phyloP scores from a whole-genome alignment of 2,113 vertebrate species.

The Cettia cetti region DNA sequence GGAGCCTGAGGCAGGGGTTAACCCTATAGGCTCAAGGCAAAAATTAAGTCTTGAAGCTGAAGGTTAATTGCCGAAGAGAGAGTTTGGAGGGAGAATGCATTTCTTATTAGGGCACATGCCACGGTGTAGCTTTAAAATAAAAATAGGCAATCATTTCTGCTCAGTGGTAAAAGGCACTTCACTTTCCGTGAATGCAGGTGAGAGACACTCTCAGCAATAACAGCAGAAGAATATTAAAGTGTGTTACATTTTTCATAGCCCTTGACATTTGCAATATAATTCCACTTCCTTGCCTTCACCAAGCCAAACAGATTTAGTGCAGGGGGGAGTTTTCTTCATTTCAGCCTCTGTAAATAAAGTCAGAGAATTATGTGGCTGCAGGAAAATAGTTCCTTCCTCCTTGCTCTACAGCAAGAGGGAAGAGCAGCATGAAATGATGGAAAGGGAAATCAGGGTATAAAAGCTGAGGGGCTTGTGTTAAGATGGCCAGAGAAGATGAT shows the following conservation, averaged over 20 bases:
- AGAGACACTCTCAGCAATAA: constrained; percentile 30
- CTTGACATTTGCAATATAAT: constrained; percentile 51
- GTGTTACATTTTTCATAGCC: constrained; percentile 61
- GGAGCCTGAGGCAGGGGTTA: background rate
- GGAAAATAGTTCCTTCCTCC: background rate
- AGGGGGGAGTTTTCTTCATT: constrained; percentile 1
- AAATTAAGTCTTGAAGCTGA: background rate
- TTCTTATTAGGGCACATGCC: background rate
- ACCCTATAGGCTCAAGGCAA: background rate
- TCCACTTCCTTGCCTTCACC: constrained; percentile 37
- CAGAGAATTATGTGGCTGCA: background rate
- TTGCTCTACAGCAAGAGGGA: background rate
- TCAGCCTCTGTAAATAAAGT: background rate
- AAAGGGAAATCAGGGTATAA: background rate
- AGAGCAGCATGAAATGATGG: background rate
- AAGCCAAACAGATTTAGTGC: background rate
- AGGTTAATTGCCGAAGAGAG: background rate
- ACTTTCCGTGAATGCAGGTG: constrained; percentile 25
- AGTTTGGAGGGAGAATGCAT: background rate
- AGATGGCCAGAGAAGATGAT: background rate
- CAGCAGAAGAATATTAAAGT: constrained; percentile 52
- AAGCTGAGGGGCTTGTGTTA: background rate
- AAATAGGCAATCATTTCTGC: constrained; percentile 12
- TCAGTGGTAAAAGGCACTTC: constrained; percentile 35
- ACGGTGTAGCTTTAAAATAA: background rate